phyloP scores from a whole-genome alignment of 2,888 invertebrate genomes.

The Dicyrtoma fusca region DNA sequence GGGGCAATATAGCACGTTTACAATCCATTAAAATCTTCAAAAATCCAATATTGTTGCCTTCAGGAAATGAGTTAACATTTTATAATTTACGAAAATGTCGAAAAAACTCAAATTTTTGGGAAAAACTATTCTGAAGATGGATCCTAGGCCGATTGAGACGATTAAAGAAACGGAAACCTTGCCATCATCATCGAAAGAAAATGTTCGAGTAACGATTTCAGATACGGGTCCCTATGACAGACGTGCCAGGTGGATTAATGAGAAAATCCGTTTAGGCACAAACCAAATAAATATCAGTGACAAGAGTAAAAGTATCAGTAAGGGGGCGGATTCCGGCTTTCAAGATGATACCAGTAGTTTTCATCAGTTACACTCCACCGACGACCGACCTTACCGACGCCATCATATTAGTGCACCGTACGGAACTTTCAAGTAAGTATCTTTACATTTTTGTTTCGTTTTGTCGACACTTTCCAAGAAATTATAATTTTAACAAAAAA shows the following conservation, averaged over 20 bases:
- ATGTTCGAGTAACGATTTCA: constrained; percentile 21
- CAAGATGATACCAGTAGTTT: constrained; percentile 6
- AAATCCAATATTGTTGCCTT: background rate
- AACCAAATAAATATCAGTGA: background rate
- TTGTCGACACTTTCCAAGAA: no score
- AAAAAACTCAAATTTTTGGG: background rate
- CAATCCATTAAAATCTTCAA: no score
- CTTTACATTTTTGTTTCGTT: background rate
- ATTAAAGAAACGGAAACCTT: background rate
- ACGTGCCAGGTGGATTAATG: constrained; percentile 34
- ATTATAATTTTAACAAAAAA: no score
- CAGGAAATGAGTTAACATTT: background rate
- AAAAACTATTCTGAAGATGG: no score
- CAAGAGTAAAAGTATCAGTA: background rate
- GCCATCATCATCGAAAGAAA: background rate
- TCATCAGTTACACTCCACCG: background rate
- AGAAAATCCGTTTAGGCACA: constrained; percentile 29
- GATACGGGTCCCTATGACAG: constrained; percentile 20
- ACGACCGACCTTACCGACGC: background rate
- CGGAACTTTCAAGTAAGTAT: background rate
- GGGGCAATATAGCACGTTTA: no score
- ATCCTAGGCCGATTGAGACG: no score
- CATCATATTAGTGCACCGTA: background rate
- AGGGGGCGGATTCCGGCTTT: constrained; percentile 7
- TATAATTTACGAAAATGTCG: background rate